Evolutionary conservation across 2,113 vertebrate genomes (phyloP).

Genomic region (Cepphus grylle): DNA sequence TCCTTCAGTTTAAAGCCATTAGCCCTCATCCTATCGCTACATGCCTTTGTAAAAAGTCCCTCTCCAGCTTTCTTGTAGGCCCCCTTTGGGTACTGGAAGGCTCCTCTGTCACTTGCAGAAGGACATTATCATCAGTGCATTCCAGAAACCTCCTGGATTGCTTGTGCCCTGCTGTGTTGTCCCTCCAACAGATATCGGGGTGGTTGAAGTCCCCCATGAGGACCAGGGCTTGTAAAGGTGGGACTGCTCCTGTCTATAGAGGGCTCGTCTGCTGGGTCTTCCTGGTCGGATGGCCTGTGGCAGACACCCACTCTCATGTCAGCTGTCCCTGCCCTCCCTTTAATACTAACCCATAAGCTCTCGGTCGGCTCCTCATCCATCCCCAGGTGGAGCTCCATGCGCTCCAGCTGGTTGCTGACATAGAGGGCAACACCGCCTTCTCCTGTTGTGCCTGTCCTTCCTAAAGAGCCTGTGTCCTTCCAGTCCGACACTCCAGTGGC

Average conservation of each 20-base stretch:
- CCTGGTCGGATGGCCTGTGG: not conserved
- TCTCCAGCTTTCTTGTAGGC: not conserved
- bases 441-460: not conserved
- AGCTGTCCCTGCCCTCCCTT: not conserved
- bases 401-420: not conserved
- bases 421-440: not conserved
- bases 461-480: not conserved
- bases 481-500: not conserved
- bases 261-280: not conserved
- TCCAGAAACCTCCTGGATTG: not conserved
- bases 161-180: not conserved
- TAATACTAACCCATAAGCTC: not conserved
- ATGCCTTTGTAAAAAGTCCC: not conserved
- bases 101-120: not conserved
- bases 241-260: not conserved
- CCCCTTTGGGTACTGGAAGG: not conserved
- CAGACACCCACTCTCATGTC: not conserved
- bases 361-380: not conserved
- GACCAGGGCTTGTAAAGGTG: not conserved
- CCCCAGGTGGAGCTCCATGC: not conserved
- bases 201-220: not conserved
- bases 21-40: not conserved
- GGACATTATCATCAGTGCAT: not conserved
- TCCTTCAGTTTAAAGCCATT: not conserved
- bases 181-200: not conserved